These are phyloP conservation scores for Neoniphon sammara DNA, from an alignment of 2,797 vertebrate genomes.

Conservation along the genomic window DNA sequence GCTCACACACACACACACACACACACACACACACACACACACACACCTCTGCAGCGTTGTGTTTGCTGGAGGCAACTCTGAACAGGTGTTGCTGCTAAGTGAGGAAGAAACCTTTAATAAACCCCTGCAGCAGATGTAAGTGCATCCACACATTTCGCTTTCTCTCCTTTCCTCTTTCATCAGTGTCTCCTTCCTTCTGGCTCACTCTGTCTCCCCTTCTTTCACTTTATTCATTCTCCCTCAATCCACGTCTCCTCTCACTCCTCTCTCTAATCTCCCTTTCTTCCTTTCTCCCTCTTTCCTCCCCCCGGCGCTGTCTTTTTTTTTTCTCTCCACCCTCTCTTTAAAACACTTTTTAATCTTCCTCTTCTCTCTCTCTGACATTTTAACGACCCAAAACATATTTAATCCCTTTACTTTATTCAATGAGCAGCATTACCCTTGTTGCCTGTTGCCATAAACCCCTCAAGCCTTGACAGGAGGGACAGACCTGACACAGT, in stretches of 20 bases:
- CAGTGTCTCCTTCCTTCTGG: conserved; percentile 8
- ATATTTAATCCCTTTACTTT: conserved; percentile 51
- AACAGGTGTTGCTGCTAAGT: conserved; percentile 37
- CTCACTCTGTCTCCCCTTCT: conserved; percentile 21
- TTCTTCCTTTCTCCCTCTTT: conserved; percentile 2
- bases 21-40: background rate
- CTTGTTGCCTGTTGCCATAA: conserved; percentile 32
- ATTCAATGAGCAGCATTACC: conserved; percentile 41
- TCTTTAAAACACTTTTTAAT: conserved; percentile 24
- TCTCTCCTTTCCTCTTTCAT: conserved; percentile 13
- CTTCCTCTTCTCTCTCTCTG: conserved; percentile 33
- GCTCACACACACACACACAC: background rate
- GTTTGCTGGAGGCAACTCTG: conserved; percentile 24
- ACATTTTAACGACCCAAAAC: conserved; percentile 58
- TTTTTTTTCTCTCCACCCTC: conserved; percentile 3
- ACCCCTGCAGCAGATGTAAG: conserved; percentile 19
- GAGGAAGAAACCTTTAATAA: conserved; percentile 9
- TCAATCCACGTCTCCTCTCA: conserved; percentile 22
- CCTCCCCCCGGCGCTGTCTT: conserved; percentile 22
- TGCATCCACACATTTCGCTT: background rate
- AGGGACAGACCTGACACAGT: conserved; percentile 12
- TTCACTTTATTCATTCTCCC: conserved; percentile 24
- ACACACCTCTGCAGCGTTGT: conserved; percentile 18
- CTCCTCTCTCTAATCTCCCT: conserved; percentile 25
- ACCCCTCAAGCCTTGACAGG: conserved; percentile 25